Evolutionary conservation across 1,140 invertebrate species (phyloP).

Genomic region (Wiebesia pumilae): DNA sequence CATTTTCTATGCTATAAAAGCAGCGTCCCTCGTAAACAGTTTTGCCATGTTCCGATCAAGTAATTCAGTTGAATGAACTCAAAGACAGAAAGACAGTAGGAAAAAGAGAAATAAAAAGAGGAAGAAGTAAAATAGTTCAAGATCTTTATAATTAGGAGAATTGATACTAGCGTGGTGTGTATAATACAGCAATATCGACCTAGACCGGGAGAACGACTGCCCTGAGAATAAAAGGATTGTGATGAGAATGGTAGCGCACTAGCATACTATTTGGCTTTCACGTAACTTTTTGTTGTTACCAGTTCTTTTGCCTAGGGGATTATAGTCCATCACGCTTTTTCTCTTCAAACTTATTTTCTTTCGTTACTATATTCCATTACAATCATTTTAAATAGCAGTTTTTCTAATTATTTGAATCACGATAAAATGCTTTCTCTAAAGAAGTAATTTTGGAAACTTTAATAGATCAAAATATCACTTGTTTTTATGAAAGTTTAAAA

Average conservation of each 20-base stretch:
- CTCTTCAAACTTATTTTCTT: too few species aligned
- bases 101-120: not conserved
- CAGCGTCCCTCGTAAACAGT: not conserved
- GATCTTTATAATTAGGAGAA: not conserved
- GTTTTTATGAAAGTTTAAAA: not conserved
- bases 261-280: conserved; percentile 10
- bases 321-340: not conserved
- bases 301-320: not conserved
- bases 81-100: not conserved
- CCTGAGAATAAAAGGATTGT: conserved; percentile 39
- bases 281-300: not conserved
- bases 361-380: too few species aligned
- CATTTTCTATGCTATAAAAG: not conserved
- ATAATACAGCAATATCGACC: conserved; percentile 13
- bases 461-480: not conserved
- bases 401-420: not conserved
- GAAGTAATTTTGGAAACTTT: not conserved
- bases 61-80: not conserved
- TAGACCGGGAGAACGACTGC: conserved; percentile 31
- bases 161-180: not conserved
- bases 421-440: not conserved
- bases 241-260: conserved; percentile 11
- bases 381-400: too few species aligned
- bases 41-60: not conserved
- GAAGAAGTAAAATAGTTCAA: not conserved